These are phyloP conservation scores for Myzus persicae DNA, from an alignment of 1,140 invertebrate genomes.

Conservation along the genomic window DNA sequence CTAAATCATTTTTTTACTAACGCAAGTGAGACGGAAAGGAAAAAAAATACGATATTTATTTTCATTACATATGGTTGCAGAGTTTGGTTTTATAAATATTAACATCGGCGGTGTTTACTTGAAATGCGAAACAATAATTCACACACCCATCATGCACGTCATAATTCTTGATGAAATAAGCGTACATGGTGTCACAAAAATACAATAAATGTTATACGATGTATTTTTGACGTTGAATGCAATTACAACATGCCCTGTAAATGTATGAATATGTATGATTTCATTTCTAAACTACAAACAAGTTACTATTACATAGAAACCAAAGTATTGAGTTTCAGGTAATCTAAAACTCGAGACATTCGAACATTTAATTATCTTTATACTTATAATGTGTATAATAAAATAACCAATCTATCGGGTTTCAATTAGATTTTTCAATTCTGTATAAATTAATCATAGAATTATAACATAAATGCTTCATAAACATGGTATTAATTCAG, in stretches of 20 bases:
- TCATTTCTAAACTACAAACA: background rate
- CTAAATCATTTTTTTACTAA: constrained; percentile 47
- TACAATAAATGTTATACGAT: background rate
- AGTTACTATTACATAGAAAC: background rate
- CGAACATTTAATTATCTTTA: background rate
- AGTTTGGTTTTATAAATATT: background rate
- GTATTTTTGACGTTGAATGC: background rate
- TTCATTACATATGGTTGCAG: constrained; percentile 3
- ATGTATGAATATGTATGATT: background rate
- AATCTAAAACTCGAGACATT: background rate
- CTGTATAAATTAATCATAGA: background rate
- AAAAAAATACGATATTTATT: background rate
- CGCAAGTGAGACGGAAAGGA: background rate
- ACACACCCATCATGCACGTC: background rate
- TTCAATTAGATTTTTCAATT: background rate
- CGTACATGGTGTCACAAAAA: background rate
- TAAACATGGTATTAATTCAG: background rate
- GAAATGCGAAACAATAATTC: background rate
- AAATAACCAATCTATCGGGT: background rate
- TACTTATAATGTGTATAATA: background rate
- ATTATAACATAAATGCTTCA: background rate
- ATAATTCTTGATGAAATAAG: background rate
- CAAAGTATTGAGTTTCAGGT: background rate
- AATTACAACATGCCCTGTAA: background rate
- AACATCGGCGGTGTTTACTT: background rate